phyloP scores from a whole-genome alignment of 2,888 invertebrate genomes.

The Aplocera efformata region DNA sequence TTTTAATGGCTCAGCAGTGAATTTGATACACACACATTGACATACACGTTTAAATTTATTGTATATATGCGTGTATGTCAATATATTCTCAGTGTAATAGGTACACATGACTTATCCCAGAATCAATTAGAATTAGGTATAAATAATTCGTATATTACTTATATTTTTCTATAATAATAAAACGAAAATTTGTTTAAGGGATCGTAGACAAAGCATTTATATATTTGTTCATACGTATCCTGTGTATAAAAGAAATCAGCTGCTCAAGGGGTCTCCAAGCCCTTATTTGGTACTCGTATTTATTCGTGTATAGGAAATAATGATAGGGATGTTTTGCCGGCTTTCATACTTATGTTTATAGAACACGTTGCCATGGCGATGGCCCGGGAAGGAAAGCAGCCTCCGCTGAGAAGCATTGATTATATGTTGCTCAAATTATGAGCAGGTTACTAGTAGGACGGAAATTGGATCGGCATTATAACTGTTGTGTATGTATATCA shows the following conservation, averaged over 20 bases:
- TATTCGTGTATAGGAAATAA: slow-evolving; percentile 29
- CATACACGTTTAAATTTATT: too few species aligned
- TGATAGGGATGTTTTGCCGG: slow-evolving; percentile 46
- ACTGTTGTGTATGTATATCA: slow-evolving; percentile 7
- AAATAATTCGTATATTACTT: too few species aligned
- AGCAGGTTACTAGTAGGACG: slow-evolving; percentile 9
- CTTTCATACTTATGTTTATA: slow-evolving; percentile 23
- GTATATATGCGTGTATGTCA: too few species aligned
- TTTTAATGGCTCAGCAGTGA: slow-evolving; percentile 30
- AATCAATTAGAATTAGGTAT: too few species aligned
- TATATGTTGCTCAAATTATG: slow-evolving; percentile 22
- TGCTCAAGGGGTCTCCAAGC: slow-evolving; percentile 48
- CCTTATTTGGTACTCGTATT: slow-evolving; percentile 37
- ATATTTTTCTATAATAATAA: too few species aligned
- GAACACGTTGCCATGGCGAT: slow-evolving; percentile 51
- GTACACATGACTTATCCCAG: too few species aligned
- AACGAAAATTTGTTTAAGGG: too few species aligned
- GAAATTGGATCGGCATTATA: slow-evolving; percentile 14
- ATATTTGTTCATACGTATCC: slow-evolving; percentile 17
- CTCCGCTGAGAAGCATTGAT: slow-evolving; percentile 13
- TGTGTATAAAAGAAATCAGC: slow-evolving; percentile 61
- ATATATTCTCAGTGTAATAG: too few species aligned
- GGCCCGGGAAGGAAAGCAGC: slow-evolving; percentile 46
- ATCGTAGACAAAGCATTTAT: too few species aligned
- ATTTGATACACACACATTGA: neutral